Conservation (phyloP, 2,113 vertebrate genomes). For the Proterorhinus semilunaris region DNA sequence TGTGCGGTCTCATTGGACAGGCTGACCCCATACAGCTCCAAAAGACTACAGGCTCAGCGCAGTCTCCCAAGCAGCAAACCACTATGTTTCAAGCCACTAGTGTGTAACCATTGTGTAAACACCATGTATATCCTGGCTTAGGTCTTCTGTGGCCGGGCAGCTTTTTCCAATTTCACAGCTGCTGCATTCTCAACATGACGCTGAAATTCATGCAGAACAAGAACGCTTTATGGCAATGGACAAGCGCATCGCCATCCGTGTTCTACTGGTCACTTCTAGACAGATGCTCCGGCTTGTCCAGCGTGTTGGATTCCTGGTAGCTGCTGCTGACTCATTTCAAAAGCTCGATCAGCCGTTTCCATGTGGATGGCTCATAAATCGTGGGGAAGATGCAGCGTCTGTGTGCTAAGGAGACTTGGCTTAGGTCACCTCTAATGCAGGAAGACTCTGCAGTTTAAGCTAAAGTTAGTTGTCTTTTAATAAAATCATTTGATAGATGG, state of each 20-base stretch:
- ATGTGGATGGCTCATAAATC: conserved; percentile 9
- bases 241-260: not conserved
- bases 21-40: not conserved
- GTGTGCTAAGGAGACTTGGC: not conserved
- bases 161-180: conserved; percentile 1
- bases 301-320: not conserved
- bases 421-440: too few relatives aligned
- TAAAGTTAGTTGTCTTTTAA: too few relatives aligned
- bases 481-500: too few relatives aligned
- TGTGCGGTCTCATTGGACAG: too few relatives aligned
- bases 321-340: not conserved
- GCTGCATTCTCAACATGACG: not conserved
- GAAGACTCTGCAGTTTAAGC: too few relatives aligned
- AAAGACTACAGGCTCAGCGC: too few relatives aligned
- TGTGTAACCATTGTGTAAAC: not conserved
- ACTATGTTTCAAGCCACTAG: not conserved
- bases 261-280: not conserved
- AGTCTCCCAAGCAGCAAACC: not conserved
- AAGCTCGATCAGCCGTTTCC: conserved; percentile 6
- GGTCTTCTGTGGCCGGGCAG: not conserved
- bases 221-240: not conserved
- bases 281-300: not conserved
- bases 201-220: not conserved
- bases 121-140: not conserved
- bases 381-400: not conserved